phyloP scores from a whole-genome alignment of 2,888 invertebrate genomes.

The Cerceris ruficornis region DNA sequence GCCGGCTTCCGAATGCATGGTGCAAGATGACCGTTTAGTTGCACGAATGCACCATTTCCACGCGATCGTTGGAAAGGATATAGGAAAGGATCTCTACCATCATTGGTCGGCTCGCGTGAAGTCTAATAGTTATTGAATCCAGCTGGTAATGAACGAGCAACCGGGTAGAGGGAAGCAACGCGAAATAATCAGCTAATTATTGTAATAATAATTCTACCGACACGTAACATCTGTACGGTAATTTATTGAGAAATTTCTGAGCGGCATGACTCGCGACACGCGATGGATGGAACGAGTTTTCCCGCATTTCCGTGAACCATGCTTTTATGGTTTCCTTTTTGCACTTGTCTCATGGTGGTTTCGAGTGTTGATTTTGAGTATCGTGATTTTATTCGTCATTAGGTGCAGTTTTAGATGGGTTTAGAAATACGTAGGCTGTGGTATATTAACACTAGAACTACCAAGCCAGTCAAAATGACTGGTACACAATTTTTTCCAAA shows the following conservation, averaged over 20 bases:
- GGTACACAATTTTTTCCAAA: too few relatives aligned
- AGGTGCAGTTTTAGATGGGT: too few relatives aligned
- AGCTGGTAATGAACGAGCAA: conserved; percentile 34
- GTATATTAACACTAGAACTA: too few relatives aligned
- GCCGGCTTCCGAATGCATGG: neutral
- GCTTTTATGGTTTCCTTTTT: too few relatives aligned
- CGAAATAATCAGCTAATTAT: conserved; percentile 39
- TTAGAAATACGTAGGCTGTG: too few relatives aligned
- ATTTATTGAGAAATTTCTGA: conserved; percentile 36
- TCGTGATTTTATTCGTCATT: too few relatives aligned
- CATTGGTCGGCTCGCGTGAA: conserved; percentile 38
- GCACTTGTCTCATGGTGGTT: too few relatives aligned
- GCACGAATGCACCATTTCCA: conserved; percentile 49
- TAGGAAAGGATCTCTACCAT: neutral
- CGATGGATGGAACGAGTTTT: neutral
- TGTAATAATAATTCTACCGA: conserved; percentile 44
- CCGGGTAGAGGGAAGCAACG: conserved; percentile 12
- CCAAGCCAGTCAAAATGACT: too few relatives aligned
- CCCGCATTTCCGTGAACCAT: too few relatives aligned
- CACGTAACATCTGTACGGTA: conserved; percentile 28
- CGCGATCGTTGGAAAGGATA: conserved; percentile 9
- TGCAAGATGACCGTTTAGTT: conserved; percentile 24
- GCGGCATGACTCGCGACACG: conserved; percentile 4
- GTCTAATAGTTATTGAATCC: conserved; percentile 46
- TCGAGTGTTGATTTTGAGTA: too few relatives aligned